Base-by-base conservation (phyloP, 2,113 vertebrate species). In the Suncus etruscus region DNA sequence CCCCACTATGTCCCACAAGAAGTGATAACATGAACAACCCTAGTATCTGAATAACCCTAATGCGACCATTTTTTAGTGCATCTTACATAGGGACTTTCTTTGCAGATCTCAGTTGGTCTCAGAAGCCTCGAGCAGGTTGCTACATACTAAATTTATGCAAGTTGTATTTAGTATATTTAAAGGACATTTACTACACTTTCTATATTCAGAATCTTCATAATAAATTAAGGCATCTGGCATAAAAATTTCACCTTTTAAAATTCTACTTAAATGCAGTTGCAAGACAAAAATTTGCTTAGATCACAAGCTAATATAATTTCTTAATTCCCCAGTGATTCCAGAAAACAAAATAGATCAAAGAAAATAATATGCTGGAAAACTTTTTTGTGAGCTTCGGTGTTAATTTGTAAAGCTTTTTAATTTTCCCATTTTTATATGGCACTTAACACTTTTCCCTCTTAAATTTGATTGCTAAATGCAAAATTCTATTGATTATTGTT, bases 401-500 rank as follows among this genome's bases (percentile, higher is more conserved):
- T 81, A 25, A 84, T 54, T 70, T 79, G n/a, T 15, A 63, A 89
- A 92, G 63, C 39, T 88, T 80, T 95, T 85, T 69, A 83, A 85
- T 86, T 90, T 86, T 32, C 32, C 50, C 47, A 68, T 94, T 91
- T 94, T n/a, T 51, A 91, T 92, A 94, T 86, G 77, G 85, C 66
- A 84, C 10, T 85, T 72, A 80, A 86, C 81, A 7, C 50, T 54
- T 58, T 89, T 91, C 63, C 32, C 29, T 72, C 87, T 22, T 73
- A 11, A 75, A 54, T 66, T 76, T 81, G 39, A 86, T 89, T 88
- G 58, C 81, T 91, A 66, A 14, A 47, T 86, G 88, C 70, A 94
- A 92, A 94, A 79, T 74, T 86, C 65, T 89, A n/a, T 91, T 95
- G 54, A 58, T 91, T 92, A 86, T 65, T 83, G 45, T 95, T 72